Evolutionary conservation across 2,113 vertebrate genomes (phyloP), one percentile per base, ranked within the genome.

Genomic region (Stegostoma tigrinum): DNA sequence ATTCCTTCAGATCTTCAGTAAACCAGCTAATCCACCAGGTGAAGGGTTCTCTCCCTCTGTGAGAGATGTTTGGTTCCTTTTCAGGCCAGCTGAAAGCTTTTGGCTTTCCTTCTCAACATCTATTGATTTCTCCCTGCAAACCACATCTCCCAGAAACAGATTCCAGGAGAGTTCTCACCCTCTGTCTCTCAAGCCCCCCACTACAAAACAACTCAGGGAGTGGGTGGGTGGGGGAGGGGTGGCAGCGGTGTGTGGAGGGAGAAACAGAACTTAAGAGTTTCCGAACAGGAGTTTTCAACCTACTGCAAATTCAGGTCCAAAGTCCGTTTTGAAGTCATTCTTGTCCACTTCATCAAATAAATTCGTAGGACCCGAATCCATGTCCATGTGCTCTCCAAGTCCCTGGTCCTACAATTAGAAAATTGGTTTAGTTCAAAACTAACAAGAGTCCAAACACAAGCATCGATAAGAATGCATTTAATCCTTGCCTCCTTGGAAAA

Each of bases 291-390:
- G n/a, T 66, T 91, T 96, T 96, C 97, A 97, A 97, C 97, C 96
- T 98, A 98, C 97, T 97, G 97, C 97, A 97, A 98, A 98, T 96
- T 98, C 97, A 83, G 97, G 98, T 96, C 97, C 97, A 97, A 98
- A 98, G 96, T 98, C 97, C 96, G 97, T 96, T 96, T 98, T 98
- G 96, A 97, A 98, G 96, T 98, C 97, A 97, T 95, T 97, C 97
- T 98, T 97, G 97, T 98, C 97, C 97, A 97, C 97, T 96, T 98
- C 98, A 96, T 97, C 98, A 97, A 98, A 98, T 96, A 97, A 96
- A 96, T 96, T 94, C 96, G 97, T 0, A 0, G 97, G 85, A 97
- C 97, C 97, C 91, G 97, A 97, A 96, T 97, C 97, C 96, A 97
- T 96, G 96, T 97, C 97, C 97, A 96, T 96, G 52, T 97, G 97